These are phyloP conservation scores for Hozukius guyotensis DNA, from an alignment of 2,797 vertebrate species.

Conservation along the genomic window DNA sequence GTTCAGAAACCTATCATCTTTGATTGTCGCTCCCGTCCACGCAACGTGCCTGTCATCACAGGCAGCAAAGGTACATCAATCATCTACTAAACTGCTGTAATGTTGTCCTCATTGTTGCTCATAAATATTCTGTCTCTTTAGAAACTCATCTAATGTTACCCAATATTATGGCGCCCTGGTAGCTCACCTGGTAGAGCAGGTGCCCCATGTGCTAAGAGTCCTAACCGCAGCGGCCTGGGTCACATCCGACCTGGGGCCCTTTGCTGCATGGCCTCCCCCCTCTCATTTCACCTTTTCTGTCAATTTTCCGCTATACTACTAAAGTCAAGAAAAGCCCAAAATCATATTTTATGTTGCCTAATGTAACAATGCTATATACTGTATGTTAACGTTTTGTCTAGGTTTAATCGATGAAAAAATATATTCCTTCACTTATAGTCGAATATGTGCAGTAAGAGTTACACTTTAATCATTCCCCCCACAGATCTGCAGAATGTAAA, in stretches of 20 bases:
- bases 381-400: not conserved
- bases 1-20: conserved; percentile 97
- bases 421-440: too few relatives aligned
- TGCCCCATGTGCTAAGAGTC: too few relatives aligned
- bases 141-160: not conserved
- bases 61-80: conserved; percentile 92
- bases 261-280: too few relatives aligned
- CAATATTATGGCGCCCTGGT: too few relatives aligned
- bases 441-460: not conserved
- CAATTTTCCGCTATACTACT: too few relatives aligned
- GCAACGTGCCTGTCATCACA: conserved; percentile 96
- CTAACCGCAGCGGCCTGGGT: too few relatives aligned
- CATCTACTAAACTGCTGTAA: not conserved
- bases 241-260: too few relatives aligned
- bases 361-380: not conserved
- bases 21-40: conserved; percentile 95
- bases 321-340: too few relatives aligned
- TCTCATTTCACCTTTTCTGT: too few relatives aligned
- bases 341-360: too few relatives aligned
- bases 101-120: not conserved
- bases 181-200: too few relatives aligned
- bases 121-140: not conserved
- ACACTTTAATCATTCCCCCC: not conserved
- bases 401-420: too few relatives aligned
- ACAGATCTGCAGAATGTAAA: conserved; percentile 98